These are phyloP conservation scores for Athalia circularis DNA, from an alignment of 2,888 invertebrate species.

Conservation along the genomic window DNA sequence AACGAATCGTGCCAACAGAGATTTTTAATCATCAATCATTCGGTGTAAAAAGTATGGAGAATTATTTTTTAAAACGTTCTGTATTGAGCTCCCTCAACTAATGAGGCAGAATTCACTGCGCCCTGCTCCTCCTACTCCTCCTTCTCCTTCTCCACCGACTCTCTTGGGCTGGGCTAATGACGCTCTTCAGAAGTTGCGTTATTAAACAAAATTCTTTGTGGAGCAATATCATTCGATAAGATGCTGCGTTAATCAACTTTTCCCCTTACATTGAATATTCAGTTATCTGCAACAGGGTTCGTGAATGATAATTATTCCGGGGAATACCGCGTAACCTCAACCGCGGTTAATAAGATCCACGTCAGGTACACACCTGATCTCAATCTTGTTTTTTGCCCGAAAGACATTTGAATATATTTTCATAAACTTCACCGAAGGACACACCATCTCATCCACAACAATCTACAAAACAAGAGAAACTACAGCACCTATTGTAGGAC, in stretches of 20 bases:
- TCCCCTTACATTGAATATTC: slow-evolving; percentile 22
- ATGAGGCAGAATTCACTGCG: slow-evolving; percentile 30
- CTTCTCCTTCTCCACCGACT: slow-evolving; percentile 8
- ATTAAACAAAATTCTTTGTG: slow-evolving; percentile 25
- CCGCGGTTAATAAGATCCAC: slow-evolving; percentile 1
- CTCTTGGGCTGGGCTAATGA: slow-evolving; percentile 53
- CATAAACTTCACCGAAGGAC: slow-evolving; percentile 9
- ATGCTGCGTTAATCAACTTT: slow-evolving; percentile 33
- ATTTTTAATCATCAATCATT: slow-evolving; percentile 23
- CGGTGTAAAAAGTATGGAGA: slow-evolving; percentile 8
- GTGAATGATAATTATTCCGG: slow-evolving; percentile 9
- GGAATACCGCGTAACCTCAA: slow-evolving; percentile 16
- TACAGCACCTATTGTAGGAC: too few species aligned
- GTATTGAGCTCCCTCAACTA: slow-evolving; percentile 24
- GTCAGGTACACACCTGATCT: not conserved
- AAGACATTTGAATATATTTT: slow-evolving; percentile 17
- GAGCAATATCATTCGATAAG: slow-evolving; percentile 27
- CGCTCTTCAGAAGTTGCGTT: slow-evolving; percentile 36
- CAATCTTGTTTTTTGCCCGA: not conserved
- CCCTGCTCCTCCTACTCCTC: slow-evolving; percentile 10
- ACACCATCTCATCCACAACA: slow-evolving; percentile 9
- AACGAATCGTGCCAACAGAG: slow-evolving; percentile 6
- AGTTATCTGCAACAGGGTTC: slow-evolving; percentile 23
- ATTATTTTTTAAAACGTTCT: slow-evolving; percentile 25
- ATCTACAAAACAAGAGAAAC: not conserved